Percentiles rank a stretch among this genome's conserved stretches.
phyloP scores from a whole-genome alignment of 2,113 vertebrate species.

The Crotalus horridus region DNA sequence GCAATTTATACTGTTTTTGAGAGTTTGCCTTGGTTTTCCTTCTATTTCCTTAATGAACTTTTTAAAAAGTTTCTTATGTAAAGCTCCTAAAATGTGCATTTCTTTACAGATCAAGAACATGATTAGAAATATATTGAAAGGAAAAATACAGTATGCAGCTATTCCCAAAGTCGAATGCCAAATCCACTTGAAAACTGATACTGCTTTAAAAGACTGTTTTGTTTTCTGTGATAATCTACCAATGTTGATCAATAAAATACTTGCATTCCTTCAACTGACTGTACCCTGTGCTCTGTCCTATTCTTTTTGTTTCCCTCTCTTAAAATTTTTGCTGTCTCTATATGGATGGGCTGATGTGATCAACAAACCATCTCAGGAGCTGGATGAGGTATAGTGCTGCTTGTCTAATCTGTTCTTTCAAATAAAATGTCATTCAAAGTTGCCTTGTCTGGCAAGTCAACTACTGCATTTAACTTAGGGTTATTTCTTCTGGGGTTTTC shows the following conservation, averaged over 20 bases:
- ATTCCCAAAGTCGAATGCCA: conserved; percentile 24
- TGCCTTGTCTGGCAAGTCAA: not conserved
- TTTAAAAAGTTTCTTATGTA: not conserved
- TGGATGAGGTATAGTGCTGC: conserved; percentile 92
- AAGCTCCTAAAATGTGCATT: not conserved
- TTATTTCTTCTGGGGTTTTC: not conserved
- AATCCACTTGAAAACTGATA: not conserved
- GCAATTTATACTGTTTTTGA: not conserved
- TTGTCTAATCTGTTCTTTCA: conserved; percentile 37
- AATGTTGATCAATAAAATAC: conserved; percentile 41
- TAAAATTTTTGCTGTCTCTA: conserved; percentile 67
- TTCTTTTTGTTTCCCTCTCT: conserved; percentile 66
- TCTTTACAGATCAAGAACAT: not conserved
- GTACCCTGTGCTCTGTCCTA: conserved; percentile 68
- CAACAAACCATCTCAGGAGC: conserved; percentile 88
- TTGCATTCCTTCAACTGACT: conserved; percentile 62
- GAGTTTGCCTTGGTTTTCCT: not conserved
- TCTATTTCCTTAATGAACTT: not conserved
- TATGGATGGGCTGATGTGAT: conserved; percentile 81
- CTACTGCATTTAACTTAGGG: not conserved
- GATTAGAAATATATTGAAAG: conserved; percentile 2
- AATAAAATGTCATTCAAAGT: not conserved
- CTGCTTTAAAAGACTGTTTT: conserved; percentile 23
- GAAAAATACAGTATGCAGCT: not conserved
- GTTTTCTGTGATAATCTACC: conserved; percentile 56